phyloP scores from a whole-genome alignment of 2,113 vertebrate species.

The Rhegmatorhina hoffmannsi region DNA sequence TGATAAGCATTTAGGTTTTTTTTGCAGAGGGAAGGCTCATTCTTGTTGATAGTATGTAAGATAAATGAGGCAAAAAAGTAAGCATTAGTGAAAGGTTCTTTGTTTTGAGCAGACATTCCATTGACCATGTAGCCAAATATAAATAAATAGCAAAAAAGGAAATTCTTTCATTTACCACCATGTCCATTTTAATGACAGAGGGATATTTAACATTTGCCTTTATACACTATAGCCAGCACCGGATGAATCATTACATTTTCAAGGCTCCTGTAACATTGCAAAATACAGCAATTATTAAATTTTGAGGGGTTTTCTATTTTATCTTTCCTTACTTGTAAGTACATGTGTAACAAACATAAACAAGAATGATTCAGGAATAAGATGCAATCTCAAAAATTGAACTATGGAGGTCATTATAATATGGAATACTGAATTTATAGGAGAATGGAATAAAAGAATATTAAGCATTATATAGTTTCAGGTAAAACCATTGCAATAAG shows the following conservation, averaged over 20 bases:
- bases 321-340: neutral
- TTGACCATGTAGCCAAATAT: neutral
- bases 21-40: conserved; percentile 13
- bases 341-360: neutral
- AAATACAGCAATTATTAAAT: neutral
- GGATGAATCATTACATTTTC: conserved; percentile 31
- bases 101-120: conserved; percentile 31
- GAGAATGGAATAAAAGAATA: neutral
- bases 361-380: neutral
- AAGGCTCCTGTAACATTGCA: neutral
- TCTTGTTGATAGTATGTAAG: conserved; percentile 30
- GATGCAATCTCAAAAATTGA: neutral
- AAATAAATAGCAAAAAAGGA: conserved; percentile 34
- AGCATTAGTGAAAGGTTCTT: conserved; percentile 30
- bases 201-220: conserved; percentile 37
- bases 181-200: conserved; percentile 35
- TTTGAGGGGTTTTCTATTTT: neutral
- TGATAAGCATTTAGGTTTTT: conserved; percentile 14
- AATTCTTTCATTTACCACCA: conserved; percentile 14
- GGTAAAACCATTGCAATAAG: neutral
- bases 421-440: neutral
- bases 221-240: neutral
- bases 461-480: neutral
- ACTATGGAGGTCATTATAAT: neutral
- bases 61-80: conserved; percentile 41